Conservation (phyloP, 2,888 invertebrate species). For the Bugula neritina region DNA sequence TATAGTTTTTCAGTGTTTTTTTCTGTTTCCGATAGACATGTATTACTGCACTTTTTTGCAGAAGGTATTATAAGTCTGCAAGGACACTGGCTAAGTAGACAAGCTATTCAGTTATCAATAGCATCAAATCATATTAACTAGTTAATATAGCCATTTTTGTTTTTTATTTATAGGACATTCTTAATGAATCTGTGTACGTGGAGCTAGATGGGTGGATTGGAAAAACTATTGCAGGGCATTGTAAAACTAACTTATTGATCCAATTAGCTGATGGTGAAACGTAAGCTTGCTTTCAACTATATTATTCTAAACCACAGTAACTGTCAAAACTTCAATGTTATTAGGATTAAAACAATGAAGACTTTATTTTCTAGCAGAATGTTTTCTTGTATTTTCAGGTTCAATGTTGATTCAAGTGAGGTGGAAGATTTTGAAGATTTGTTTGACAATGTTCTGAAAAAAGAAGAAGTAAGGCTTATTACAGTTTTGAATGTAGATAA, state of each 20-base stretch:
- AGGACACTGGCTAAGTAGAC: no score
- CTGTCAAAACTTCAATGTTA: no score
- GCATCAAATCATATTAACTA: no score
- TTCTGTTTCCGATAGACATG: no score
- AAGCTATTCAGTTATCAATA: no score
- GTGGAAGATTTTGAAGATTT: not conserved
- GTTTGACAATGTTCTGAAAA: not conserved
- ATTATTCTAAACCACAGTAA: not conserved
- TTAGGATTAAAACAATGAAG: no score
- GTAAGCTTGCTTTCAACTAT: not conserved
- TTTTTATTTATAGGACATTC: not conserved
- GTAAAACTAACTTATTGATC: not conserved
- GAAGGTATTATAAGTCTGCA: no score
- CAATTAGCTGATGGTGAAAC: not conserved
- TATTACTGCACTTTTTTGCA: no score
- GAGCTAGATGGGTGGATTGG: not conserved
- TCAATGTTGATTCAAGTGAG: not conserved
- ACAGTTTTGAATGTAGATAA: no score
- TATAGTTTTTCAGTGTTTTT: no score
- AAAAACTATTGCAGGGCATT: not conserved
- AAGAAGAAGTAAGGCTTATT: not conserved
- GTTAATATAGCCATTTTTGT: no score
- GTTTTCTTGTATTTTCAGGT: not conserved
- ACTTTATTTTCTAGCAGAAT: no score
- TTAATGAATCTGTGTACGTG: not conserved